phyloP scores from a whole-genome alignment of 2,113 vertebrate genomes.

The human region GRCh38 chr1:214878501-214879000 shows the following conservation, averaged over 20 bases:
- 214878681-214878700: not conserved
- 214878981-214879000: too few relatives aligned
- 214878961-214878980: too few relatives aligned
- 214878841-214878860: not conserved
- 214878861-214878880: not conserved
- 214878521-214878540: not conserved
- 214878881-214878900: not conserved
- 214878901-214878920: too few relatives aligned
- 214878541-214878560: not conserved
- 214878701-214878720: not conserved
- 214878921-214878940: too few relatives aligned
- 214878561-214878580: not conserved
- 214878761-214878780: not conserved
- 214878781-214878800: not conserved
- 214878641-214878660: not conserved
- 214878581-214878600: not conserved
- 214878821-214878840: not conserved
- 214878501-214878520: not conserved
- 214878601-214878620: not conserved
- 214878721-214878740: not conserved
- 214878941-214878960: too few relatives aligned
- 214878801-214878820: not conserved
- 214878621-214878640: not conserved
- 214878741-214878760: not conserved
- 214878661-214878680: not conserved